phyloP scores from a whole-genome alignment of 2,113 vertebrate genomes.

The Nipponia nippon region DNA sequence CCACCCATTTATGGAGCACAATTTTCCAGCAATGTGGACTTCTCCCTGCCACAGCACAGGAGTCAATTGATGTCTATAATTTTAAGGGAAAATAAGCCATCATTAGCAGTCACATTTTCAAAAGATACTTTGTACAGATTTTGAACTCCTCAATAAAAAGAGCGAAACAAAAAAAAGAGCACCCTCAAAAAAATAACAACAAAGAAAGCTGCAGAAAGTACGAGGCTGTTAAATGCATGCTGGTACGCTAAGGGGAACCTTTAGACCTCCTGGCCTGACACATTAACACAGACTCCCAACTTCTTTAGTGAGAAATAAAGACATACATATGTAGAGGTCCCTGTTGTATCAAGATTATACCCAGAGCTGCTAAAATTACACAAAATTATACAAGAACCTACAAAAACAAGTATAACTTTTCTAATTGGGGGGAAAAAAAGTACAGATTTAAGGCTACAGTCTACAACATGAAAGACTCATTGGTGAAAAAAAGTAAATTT shows the following conservation, averaged over 20 bases:
- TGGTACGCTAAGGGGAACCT: neutral
- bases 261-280: neutral
- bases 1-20: neutral
- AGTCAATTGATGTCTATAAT: neutral
- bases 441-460: neutral
- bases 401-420: neutral
- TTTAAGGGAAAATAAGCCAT: neutral
- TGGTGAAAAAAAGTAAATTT: neutral
- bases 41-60: neutral
- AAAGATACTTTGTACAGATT: neutral
- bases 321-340: neutral
- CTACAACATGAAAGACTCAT: neutral
- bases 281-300: neutral
- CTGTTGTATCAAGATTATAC: neutral
- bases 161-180: neutral
- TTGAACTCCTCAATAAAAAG: neutral
- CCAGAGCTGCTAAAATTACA: neutral
- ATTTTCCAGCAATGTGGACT: neutral
- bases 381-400: neutral
- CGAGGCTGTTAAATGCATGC: neutral
- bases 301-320: neutral
- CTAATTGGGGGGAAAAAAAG: neutral
- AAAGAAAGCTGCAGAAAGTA: neutral
- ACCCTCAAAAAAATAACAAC: neutral
- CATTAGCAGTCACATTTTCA: neutral